Conservation (phyloP, 2,888 invertebrate species). For the Ctena decussata region DNA sequence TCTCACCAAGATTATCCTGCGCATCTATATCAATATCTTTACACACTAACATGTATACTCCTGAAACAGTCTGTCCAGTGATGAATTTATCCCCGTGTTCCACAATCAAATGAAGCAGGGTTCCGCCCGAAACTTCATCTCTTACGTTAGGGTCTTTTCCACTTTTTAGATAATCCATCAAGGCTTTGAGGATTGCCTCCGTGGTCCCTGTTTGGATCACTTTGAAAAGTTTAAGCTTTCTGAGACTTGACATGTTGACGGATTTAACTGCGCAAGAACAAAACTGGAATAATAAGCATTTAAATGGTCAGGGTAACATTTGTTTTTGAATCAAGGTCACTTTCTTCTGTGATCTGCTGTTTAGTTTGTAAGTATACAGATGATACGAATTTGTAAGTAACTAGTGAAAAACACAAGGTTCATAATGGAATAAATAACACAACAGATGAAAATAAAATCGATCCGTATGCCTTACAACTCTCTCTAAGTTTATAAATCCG, state of each 20-base stretch:
- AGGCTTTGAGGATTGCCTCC: conserved; percentile 70
- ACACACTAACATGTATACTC: conserved; percentile 81
- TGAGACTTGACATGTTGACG: conserved; percentile 70
- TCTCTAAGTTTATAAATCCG: neutral
- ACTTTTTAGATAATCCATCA: conserved; percentile 77
- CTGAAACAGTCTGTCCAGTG: conserved; percentile 77
- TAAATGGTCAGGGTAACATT: too few species aligned
- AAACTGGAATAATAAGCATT: too few species aligned
- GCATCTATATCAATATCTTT: conserved; percentile 81
- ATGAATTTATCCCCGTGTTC: conserved; percentile 76
- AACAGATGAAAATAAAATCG: neutral
- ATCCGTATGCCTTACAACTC: neutral
- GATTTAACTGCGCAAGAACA: too few species aligned
- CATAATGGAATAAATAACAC: neutral
- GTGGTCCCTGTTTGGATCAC: conserved; percentile 72
- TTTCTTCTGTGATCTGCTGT: too few species aligned
- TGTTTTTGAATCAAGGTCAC: neutral
- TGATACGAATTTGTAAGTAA: too few species aligned
- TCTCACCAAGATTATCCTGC: conserved; percentile 76
- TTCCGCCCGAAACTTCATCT: conserved; percentile 77
- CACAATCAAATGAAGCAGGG: conserved; percentile 79
- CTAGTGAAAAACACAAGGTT: too few species aligned
- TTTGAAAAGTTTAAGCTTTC: conserved; percentile 87
- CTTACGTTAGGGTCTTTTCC: conserved; percentile 79
- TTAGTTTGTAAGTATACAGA: too few species aligned